A percentile compares a stretch with the other conserved stretches of the same genome.
Conservation (phyloP, 1,140 invertebrate genomes). For the Trichomalopsis sarcophagae region DNA sequence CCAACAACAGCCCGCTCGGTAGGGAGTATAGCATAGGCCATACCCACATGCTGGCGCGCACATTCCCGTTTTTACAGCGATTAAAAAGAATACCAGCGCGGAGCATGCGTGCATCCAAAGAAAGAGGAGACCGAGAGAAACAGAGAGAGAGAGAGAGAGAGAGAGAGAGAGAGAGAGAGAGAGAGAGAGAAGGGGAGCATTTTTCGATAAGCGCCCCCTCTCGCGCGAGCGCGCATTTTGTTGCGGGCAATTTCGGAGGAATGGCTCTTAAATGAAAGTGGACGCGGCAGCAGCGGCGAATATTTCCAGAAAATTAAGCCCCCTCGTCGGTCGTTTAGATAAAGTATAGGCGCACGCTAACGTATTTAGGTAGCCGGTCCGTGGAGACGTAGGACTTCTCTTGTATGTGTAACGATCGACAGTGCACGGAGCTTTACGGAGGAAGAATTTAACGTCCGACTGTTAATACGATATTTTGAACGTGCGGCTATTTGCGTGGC, state of each 20-base stretch:
- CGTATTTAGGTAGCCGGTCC: constrained; percentile 8
- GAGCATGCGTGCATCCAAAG: not conserved
- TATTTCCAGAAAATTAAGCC: constrained; percentile 34
- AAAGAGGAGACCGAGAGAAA: not conserved
- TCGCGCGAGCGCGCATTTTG: not conserved
- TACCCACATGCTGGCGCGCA: not conserved
- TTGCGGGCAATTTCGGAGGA: constrained; percentile 2
- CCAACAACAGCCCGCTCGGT: not conserved
- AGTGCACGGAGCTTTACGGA: not conserved
- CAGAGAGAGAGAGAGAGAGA: too few species aligned
- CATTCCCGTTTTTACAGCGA: not conserved
- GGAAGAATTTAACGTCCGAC: constrained; percentile 9
- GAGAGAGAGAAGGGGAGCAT: not conserved
- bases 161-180: too few species aligned
- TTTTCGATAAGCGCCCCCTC: constrained; percentile 16
- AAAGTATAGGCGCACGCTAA: not conserved
- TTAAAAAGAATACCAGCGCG: not conserved
- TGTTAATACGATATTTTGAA: not conserved
- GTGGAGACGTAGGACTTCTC: not conserved
- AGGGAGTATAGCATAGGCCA: not conserved
- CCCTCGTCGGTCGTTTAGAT: constrained; percentile 4
- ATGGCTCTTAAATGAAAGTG: constrained; percentile 36
- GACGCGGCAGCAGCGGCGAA: not conserved
- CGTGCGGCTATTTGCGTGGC: not conserved
- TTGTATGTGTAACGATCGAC: not conserved